Evolutionary conservation across 92 coral and sea anemone genomes (phyloP).

Genomic region (Scolanthus callimorphus): DNA sequence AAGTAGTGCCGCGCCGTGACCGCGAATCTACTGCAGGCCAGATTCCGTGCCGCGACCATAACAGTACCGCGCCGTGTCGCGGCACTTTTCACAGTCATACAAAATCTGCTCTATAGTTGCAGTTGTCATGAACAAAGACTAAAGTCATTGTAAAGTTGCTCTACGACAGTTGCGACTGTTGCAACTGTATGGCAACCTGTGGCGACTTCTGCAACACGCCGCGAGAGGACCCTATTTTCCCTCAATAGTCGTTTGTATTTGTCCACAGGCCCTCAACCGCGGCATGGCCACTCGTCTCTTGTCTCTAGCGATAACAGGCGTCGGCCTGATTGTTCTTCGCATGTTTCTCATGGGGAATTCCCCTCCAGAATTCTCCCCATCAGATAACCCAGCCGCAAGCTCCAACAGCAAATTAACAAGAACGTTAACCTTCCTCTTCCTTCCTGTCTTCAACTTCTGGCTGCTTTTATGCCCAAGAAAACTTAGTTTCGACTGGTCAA

Average conservation of each 20-base stretch:
- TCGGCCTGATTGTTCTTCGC: slow-evolving; percentile 44
- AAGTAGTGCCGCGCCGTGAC: no score
- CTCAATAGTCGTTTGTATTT: background rate
- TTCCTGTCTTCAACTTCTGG: slow-evolving; percentile 89
- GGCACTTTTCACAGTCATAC: no score
- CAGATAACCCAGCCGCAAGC: slow-evolving; percentile 96
- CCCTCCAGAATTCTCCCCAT: slow-evolving; percentile 86
- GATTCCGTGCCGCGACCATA: no score
- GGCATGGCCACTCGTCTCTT: slow-evolving; percentile 57
- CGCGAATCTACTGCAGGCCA: no score
- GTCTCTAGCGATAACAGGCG: slow-evolving; percentile 45
- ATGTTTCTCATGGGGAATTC: slow-evolving; percentile 78
- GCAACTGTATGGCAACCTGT: no score
- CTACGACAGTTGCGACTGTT: no score
- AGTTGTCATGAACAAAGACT: no score
- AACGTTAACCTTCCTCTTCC: slow-evolving; percentile 67
- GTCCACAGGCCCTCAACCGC: slow-evolving; percentile 48
- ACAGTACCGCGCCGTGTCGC: no score
- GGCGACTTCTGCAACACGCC: no score
- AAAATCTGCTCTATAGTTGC: no score
- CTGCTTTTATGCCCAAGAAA: slow-evolving; percentile 86
- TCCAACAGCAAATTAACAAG: slow-evolving; percentile 69
- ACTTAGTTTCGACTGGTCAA: slow-evolving; percentile 97
- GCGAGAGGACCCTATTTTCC: no score
- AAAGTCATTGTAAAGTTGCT: no score